Percentiles rank a stretch among this genome's conserved stretches.
phyloP scores from a whole-genome alignment of 2,888 invertebrate species.

The Synanthedon andrenaeformis region DNA sequence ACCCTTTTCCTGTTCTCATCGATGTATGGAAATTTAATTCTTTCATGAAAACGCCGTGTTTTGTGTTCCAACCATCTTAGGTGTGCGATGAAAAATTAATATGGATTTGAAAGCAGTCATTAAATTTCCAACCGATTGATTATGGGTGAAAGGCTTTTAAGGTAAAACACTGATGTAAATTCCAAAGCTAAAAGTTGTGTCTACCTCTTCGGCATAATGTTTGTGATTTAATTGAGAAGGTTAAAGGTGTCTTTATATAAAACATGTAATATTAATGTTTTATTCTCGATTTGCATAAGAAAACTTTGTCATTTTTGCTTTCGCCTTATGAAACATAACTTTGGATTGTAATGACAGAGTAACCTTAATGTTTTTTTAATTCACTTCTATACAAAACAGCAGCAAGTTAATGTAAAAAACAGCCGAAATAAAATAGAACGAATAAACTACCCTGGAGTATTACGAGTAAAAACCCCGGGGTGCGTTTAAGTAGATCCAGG shows the following conservation, averaged over 20 bases:
- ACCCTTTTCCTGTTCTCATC: conserved; percentile 42
- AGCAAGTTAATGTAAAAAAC: conserved; percentile 21
- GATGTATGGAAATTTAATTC: conserved; percentile 64
- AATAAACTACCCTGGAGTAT: conserved; percentile 20
- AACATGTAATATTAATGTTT: no score
- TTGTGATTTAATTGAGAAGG: background rate
- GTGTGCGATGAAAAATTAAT: conserved; percentile 46
- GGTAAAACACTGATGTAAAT: conserved; percentile 49
- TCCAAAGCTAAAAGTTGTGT: conserved; percentile 26
- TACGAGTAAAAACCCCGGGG: conserved; percentile 17
- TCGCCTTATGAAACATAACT: no score
- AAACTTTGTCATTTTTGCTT: no score
- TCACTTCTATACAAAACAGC: conserved; percentile 19
- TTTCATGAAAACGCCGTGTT: conserved; percentile 56
- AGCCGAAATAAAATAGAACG: conserved; percentile 23
- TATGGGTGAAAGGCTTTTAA: conserved; percentile 57
- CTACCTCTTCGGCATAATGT: conserved; percentile 18
- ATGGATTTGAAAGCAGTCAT: conserved; percentile 61
- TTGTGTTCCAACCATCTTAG: conserved; percentile 40
- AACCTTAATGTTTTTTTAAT: conserved; percentile 26
- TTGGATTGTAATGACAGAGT: no score
- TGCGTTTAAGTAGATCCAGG: conserved; percentile 22
- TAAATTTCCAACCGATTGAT: conserved; percentile 61
- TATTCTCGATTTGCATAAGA: no score
- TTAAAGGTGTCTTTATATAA: background rate